Evolutionary conservation across 2,888 invertebrate genomes (phyloP).

Genomic region (Danaus chrysippus): DNA sequence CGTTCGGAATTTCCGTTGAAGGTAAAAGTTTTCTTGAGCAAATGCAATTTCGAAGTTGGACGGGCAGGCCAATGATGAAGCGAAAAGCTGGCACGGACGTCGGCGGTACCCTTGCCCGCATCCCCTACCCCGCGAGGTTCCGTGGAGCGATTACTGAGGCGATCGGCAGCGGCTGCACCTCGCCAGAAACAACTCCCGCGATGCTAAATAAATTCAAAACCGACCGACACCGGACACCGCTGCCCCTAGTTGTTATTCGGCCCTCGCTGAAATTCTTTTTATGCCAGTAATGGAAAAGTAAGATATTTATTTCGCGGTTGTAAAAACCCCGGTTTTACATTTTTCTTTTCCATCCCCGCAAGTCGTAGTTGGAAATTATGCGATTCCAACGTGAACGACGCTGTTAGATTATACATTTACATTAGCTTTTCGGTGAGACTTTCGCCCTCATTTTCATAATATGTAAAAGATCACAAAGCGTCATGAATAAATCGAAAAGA

Average conservation of each 20-base stretch:
- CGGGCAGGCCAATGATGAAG: conserved; percentile 46
- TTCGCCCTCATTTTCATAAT: conserved; percentile 28
- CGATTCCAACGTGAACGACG: conserved; percentile 37
- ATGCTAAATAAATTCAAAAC: conserved; percentile 73
- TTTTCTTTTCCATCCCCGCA: conserved; percentile 54
- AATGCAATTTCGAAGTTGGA: conserved; percentile 69
- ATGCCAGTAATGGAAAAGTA: conserved; percentile 76
- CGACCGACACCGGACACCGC: conserved; percentile 69
- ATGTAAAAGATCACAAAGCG: conserved; percentile 26
- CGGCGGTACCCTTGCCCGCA: conserved; percentile 30
- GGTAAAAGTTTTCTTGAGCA: conserved; percentile 66
- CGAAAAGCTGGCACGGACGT: conserved; percentile 33
- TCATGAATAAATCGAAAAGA: conserved; percentile 24
- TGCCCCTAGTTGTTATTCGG: conserved; percentile 76
- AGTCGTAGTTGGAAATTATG: conserved; percentile 53
- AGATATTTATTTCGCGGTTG: conserved; percentile 73
- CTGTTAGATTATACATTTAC: conserved; percentile 46
- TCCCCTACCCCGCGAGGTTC: conserved; percentile 38
- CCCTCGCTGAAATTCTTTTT: conserved; percentile 75
- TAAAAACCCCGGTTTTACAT: conserved; percentile 55
- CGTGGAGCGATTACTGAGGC: conserved; percentile 71
- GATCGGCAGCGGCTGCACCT: conserved; percentile 53
- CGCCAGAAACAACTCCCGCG: conserved; percentile 58
- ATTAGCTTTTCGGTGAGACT: conserved; percentile 31
- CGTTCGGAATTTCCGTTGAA: conserved; percentile 66